phyloP scores from a whole-genome alignment of 2,888 invertebrate genomes.

The Trissoscelio sp. region DNA sequence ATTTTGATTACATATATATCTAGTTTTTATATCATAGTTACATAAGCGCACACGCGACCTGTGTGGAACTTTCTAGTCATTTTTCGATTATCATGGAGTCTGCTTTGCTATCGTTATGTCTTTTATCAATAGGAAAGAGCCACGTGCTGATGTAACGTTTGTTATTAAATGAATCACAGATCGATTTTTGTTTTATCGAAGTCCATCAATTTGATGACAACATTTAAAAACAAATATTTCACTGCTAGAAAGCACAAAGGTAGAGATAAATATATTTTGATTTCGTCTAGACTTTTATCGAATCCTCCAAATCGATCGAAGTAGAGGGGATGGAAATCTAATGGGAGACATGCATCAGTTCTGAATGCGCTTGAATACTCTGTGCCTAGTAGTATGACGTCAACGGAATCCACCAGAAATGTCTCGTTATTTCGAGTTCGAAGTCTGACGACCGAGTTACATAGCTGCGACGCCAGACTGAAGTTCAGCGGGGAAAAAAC shows the following conservation, averaged over 20 bases:
- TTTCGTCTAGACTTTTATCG: too few species aligned
- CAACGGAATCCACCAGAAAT: conserved; percentile 52
- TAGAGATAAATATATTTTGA: too few species aligned
- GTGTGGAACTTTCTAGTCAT: conserved; percentile 36
- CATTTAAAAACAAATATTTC: too few species aligned
- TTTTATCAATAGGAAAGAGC: conserved; percentile 32
- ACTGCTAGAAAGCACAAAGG: too few species aligned
- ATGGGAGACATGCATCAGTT: too few species aligned
- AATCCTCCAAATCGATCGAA: too few species aligned
- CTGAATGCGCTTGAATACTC: too few species aligned
- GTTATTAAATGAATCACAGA: not conserved
- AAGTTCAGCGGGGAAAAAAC: conserved; percentile 44
- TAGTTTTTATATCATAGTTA: conserved; percentile 27
- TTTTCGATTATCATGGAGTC: conserved; percentile 20
- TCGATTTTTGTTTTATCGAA: not conserved
- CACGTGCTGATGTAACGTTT: conserved; percentile 13
- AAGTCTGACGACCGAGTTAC: conserved; percentile 60
- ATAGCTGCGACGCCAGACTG: conserved; percentile 13
- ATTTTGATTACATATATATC: conserved; percentile 10
- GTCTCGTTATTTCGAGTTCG: conserved; percentile 62
- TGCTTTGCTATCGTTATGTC: not conserved
- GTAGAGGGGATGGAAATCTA: too few species aligned
- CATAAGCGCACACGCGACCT: conserved; percentile 4
- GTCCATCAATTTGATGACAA: too few species aligned
- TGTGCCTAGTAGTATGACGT: too few species aligned